Conservation (phyloP, 2,797 vertebrate species). For the Borostomias antarcticus region DNA sequence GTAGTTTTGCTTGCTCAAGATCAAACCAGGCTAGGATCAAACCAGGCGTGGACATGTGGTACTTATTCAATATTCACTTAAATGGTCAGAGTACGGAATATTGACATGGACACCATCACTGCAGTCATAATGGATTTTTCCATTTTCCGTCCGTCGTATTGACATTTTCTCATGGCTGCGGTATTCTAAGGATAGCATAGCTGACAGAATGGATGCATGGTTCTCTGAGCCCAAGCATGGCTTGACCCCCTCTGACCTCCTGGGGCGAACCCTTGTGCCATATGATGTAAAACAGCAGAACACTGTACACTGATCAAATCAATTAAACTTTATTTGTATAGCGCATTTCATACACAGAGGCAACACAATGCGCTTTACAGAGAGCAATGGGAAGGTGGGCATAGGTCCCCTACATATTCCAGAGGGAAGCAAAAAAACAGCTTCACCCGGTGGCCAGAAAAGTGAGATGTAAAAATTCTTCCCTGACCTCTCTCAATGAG, state of each 20-base stretch:
- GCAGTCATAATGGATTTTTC: conserved; percentile 67
- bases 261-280: conserved; percentile 9
- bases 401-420: no score
- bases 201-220: conserved; percentile 32
- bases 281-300: background rate
- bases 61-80: conserved; percentile 17
- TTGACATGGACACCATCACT: conserved; percentile 50
- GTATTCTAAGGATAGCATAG: conserved; percentile 36
- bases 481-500: no score
- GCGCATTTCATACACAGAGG: no score
- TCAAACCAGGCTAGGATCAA: background rate
- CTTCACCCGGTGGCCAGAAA: no score
- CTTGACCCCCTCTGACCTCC: conserved; percentile 29
- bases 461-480: no score
- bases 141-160: conserved; percentile 59
- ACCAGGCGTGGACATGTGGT: background rate
- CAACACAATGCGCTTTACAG: no score
- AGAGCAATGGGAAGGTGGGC: no score
- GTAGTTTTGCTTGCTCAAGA: conserved; percentile 21
- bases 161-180: conserved; percentile 62
- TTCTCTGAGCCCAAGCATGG: conserved; percentile 22
- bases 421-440: no score
- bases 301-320: background rate
- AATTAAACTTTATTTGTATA: no score
- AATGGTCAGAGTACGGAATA: conserved; percentile 33